phyloP scores from a whole-genome alignment of 2,797 vertebrate species.

The Enteromius mattozi region DNA sequence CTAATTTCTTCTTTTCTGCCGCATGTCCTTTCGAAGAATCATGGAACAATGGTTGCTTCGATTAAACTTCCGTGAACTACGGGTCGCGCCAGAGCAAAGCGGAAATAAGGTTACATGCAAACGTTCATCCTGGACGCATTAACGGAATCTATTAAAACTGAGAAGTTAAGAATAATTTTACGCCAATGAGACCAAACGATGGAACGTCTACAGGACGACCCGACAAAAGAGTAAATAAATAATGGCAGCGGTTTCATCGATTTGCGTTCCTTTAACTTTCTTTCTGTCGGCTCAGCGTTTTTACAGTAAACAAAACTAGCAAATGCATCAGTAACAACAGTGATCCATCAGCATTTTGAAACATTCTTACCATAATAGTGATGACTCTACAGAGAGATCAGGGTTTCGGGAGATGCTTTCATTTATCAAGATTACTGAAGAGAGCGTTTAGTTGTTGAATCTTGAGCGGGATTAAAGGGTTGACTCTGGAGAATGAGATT shows the following conservation, averaged over 20 bases:
- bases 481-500: conserved; percentile 8
- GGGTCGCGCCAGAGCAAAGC: no score
- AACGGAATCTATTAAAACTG: neutral
- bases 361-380: neutral
- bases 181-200: neutral
- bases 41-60: neutral
- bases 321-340: conserved; percentile 3
- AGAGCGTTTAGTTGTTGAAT: neutral
- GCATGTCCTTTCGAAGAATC: neutral
- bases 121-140: neutral
- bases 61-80: neutral
- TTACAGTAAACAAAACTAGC: neutral
- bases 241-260: neutral
- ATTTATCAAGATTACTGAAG: conserved; percentile 54
- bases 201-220: neutral
- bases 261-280: neutral
- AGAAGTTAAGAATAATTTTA: no score
- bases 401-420: conserved; percentile 25
- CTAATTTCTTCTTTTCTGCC: neutral
- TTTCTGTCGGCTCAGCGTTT: neutral
- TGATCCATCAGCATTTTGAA: conserved; percentile 3
- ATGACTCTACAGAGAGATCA: conserved; percentile 29
- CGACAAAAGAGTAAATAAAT: neutral
- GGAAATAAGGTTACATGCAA: neutral
- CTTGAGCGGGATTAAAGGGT: conserved; percentile 3